Evolutionary conservation across 2,888 invertebrate species (phyloP).

Genomic region (Drosophila borealis): DNA sequence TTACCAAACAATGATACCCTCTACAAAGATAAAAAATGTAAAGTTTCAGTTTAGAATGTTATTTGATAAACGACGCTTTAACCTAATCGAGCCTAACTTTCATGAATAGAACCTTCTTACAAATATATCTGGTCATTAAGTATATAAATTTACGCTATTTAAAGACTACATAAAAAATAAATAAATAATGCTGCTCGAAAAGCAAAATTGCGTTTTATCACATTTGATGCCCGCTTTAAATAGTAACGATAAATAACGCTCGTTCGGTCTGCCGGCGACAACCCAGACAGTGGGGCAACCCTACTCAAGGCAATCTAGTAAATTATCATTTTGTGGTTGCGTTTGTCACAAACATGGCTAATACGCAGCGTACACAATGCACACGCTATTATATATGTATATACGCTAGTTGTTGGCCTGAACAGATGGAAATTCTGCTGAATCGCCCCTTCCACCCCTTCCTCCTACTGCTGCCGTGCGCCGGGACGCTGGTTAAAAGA

Average conservation of each 20-base stretch:
- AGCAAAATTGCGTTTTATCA: too few species aligned
- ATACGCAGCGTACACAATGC: slow-evolving; percentile 26
- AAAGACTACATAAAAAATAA: too few species aligned
- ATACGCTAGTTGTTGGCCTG: slow-evolving; percentile 28
- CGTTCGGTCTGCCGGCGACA: slow-evolving; percentile 20
- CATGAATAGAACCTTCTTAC: too few species aligned
- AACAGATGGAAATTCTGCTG: background rate
- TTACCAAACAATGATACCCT: too few species aligned
- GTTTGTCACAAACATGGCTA: slow-evolving; percentile 36
- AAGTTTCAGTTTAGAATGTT: too few species aligned
- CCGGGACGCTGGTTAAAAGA: too few species aligned
- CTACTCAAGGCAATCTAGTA: slow-evolving; percentile 51
- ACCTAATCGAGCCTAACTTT: too few species aligned
- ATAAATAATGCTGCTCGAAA: too few species aligned
- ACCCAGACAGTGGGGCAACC: slow-evolving; percentile 30
- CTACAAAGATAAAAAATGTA: too few species aligned
- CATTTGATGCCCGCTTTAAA: slow-evolving; percentile 18
- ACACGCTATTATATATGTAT: slow-evolving; percentile 4
- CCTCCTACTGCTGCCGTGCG: background rate
- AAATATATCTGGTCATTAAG: too few species aligned
- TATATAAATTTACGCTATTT: too few species aligned
- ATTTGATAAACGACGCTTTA: too few species aligned
- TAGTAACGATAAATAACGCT: slow-evolving; percentile 41
- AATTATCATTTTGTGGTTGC: slow-evolving; percentile 38
- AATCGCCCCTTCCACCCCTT: rapidly evolving